phyloP scores from a whole-genome alignment of 2,888 invertebrate species.

The Drosophila phalerata region DNA sequence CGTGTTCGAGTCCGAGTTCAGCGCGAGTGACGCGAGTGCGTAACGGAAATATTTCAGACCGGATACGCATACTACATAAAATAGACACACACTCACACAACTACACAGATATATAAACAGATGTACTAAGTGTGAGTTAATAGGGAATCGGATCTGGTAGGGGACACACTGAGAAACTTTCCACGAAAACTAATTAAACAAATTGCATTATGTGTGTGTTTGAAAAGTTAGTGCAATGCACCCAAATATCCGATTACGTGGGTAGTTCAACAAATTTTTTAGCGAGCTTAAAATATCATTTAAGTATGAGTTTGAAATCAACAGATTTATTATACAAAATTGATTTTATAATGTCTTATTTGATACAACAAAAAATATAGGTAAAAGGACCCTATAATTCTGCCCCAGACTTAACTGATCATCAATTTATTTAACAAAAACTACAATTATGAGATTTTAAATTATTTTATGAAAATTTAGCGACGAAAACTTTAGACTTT shows the following conservation, averaged over 20 bases:
- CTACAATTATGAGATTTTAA: no score
- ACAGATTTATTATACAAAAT: no score
- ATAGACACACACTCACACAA: slow-evolving; percentile 1
- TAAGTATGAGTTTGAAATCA: background rate
- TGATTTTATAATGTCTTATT: no score
- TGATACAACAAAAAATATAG: no score
- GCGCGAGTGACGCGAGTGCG: slow-evolving; percentile 10
- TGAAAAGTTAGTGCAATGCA: slow-evolving; percentile 43
- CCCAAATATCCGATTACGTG: slow-evolving; percentile 54
- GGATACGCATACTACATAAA: slow-evolving; percentile 38
- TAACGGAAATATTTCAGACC: slow-evolving; percentile 45
- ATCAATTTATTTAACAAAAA: no score
- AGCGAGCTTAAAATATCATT: background rate
- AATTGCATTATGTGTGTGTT: slow-evolving; percentile 62
- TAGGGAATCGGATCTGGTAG: slow-evolving; percentile 10
- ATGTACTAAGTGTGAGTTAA: background rate
- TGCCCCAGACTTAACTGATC: no score
- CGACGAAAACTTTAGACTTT: no score
- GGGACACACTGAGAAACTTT: slow-evolving; percentile 45
- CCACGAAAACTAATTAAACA: slow-evolving; percentile 73
- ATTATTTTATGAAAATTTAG: no score
- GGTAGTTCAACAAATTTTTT: slow-evolving; percentile 18
- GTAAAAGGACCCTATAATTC: no score
- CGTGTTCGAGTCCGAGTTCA: slow-evolving; percentile 19
- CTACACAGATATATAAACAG: background rate